phyloP scores from a whole-genome alignment of 1,140 invertebrate genomes.

The Drosophila kurseongensis region DNA sequence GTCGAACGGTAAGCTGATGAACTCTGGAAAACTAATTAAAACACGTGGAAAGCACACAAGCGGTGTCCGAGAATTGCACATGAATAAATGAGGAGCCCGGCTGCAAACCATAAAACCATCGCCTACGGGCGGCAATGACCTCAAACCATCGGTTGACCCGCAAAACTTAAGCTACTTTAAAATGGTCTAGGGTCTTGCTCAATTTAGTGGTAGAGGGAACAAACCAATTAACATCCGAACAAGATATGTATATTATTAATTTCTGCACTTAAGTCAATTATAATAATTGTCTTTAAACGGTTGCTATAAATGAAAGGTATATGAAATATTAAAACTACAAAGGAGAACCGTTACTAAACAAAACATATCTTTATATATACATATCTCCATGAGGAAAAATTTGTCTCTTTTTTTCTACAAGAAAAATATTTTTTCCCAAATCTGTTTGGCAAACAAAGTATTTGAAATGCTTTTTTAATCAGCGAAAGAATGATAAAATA shows the following conservation, averaged over 20 bases:
- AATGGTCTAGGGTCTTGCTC: not conserved
- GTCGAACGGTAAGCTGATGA: conserved; percentile 55
- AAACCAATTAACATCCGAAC: conserved; percentile 9
- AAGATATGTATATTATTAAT: conserved; percentile 1
- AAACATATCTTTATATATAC: too few species aligned
- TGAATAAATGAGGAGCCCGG: conserved; percentile 55
- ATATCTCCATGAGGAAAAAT: too few species aligned
- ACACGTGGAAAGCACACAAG: conserved; percentile 71
- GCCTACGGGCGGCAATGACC: conserved; percentile 36
- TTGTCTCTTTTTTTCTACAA: too few species aligned
- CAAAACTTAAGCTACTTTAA: conserved; percentile 10
- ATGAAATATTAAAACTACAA: too few species aligned
- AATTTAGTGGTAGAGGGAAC: not conserved
- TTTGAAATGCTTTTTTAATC: too few species aligned
- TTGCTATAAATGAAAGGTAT: too few species aligned
- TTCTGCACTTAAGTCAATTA: not conserved
- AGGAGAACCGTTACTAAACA: too few species aligned
- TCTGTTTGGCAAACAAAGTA: too few species aligned
- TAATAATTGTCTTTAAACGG: too few species aligned
- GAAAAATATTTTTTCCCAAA: too few species aligned
- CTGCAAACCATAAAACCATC: conserved; percentile 19
- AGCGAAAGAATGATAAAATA: too few species aligned
- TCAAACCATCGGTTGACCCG: conserved; percentile 7
- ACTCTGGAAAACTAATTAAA: conserved; percentile 79
- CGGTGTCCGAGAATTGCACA: conserved; percentile 54